phyloP scores from a whole-genome alignment of 2,797 vertebrate genomes.

The Hydrolagus colliei region DNA sequence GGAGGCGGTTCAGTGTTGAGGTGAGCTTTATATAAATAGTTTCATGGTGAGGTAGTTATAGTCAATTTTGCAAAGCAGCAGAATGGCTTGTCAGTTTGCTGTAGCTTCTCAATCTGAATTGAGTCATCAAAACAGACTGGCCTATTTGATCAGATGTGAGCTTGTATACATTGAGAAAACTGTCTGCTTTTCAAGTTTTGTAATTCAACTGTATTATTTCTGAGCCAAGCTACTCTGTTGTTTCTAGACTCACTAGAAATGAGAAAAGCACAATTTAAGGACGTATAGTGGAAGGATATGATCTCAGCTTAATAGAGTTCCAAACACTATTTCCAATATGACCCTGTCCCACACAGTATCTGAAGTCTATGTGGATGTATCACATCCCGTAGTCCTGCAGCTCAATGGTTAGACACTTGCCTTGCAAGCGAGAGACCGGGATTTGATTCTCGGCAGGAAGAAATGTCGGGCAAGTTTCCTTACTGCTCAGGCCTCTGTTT shows the following conservation, averaged over 20 bases:
- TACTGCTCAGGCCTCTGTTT: no score
- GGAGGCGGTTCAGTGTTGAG: background rate
- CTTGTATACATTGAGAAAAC: background rate
- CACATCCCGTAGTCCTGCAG: no score
- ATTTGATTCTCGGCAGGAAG: no score
- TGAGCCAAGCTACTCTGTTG: background rate
- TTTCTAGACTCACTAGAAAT: background rate
- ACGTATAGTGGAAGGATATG: background rate
- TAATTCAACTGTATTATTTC: background rate
- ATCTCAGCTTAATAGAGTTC: background rate
- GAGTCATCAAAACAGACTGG: no score
- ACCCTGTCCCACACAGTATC: background rate
- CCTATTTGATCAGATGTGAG: background rate
- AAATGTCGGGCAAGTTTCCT: no score
- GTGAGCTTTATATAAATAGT: background rate
- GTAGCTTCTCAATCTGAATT: background rate
- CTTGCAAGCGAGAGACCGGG: no score
- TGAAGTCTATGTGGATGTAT: no score
- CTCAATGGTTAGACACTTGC: no score
- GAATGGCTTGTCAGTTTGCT: background rate
- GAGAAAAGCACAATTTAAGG: background rate
- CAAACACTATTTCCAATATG: background rate
- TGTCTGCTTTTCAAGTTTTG: background rate
- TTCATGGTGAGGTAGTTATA: background rate
- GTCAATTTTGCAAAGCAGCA: no score